Base-by-base conservation (phyloP, 1,140 invertebrate species). In the Oryctes rhinoceros region DNA sequence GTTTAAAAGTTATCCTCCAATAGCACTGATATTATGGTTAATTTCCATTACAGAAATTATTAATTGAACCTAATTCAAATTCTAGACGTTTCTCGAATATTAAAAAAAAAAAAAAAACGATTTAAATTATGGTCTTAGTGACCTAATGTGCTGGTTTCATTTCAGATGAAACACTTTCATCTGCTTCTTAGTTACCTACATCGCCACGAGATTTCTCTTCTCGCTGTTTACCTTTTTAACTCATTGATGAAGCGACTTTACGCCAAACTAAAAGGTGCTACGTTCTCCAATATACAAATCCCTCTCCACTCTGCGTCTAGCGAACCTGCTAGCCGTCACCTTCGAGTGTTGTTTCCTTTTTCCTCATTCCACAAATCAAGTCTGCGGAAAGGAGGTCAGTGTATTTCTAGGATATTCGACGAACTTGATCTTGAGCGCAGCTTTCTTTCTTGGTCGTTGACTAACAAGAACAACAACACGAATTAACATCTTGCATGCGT, bases 281-380 rank as follows among this genome's bases (percentile, higher is more conserved):
- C 18, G n/a, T 59, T 59, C 3, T 18, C 53, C 3, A 59, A n/a
- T 59, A 59, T 18, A 30, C 24, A n/a, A 59, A n/a, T 59, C 53
- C 53, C 53, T 59, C 53, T 59, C 53, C n/a, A 59, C 53, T 59
- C 15, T 65, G 6, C 67, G 13, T 15, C 37, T 24, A 74, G 4
- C 7, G 1, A n/a, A 37, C 67, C 4, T 24, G 5, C 67, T 15
- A 35, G 30, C 24, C 59, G 24, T 65, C 59, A n/a, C 59, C 59
- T 18, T 24, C 59, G 59, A 65, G 3, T 13, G 67, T 9, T 35
- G 67, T 18, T n/a, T n/a, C 39, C 24, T 15, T 7, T 78, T 82
- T 83, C 83, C 81, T 83, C 84, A 84, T 84, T 82, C 84, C 81
- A 81, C 74, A 82, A 82, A 86, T 86, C 85, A 85, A 86, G 85